Evolutionary conservation across 2,888 invertebrate species (phyloP).

Genomic region (Melieria omissa): DNA sequence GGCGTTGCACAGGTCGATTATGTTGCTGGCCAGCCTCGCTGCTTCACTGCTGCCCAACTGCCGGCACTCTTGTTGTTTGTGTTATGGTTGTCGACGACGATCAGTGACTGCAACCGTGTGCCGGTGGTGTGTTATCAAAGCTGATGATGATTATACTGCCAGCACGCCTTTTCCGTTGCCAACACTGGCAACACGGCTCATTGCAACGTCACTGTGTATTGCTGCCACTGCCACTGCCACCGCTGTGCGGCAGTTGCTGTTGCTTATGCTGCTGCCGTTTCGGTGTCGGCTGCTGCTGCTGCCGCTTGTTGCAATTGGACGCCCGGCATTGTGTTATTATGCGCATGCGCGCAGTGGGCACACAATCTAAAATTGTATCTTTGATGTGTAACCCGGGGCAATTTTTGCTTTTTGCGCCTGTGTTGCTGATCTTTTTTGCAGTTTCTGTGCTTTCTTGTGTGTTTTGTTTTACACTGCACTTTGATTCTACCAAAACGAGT

Average conservation of each 20-base stretch:
- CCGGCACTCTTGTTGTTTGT: neutral
- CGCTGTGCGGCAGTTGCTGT: slow-evolving; percentile 27
- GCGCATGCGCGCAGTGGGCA: slow-evolving; percentile 62
- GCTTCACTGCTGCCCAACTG: neutral
- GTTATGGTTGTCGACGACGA: neutral
- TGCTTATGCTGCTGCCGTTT: slow-evolving; percentile 39
- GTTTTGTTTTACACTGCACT: too few relatives aligned
- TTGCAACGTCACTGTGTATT: too few relatives aligned
- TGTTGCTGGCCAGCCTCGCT: slow-evolving; percentile 7
- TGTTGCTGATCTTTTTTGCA: too few relatives aligned
- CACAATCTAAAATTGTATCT: slow-evolving; percentile 65
- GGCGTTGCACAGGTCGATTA: slow-evolving; percentile 22
- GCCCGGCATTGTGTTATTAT: slow-evolving; percentile 57
- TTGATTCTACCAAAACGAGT: too few relatives aligned
- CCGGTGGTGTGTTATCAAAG: slow-evolving; percentile 62
- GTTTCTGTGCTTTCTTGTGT: too few relatives aligned
- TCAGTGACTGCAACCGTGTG: slow-evolving; percentile 5
- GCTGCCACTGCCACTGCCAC: neutral
- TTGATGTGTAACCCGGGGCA: slow-evolving; percentile 64
- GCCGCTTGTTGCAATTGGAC: slow-evolving; percentile 46
- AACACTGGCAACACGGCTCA: too few relatives aligned
- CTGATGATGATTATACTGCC: slow-evolving; percentile 62
- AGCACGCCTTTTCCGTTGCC: slow-evolving; percentile 52
- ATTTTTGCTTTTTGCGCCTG: slow-evolving; percentile 33
- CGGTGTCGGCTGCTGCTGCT: slow-evolving; percentile 10